Base-by-base conservation (phyloP, 1,140 invertebrate genomes). In the Metaphire vulgaris region DNA sequence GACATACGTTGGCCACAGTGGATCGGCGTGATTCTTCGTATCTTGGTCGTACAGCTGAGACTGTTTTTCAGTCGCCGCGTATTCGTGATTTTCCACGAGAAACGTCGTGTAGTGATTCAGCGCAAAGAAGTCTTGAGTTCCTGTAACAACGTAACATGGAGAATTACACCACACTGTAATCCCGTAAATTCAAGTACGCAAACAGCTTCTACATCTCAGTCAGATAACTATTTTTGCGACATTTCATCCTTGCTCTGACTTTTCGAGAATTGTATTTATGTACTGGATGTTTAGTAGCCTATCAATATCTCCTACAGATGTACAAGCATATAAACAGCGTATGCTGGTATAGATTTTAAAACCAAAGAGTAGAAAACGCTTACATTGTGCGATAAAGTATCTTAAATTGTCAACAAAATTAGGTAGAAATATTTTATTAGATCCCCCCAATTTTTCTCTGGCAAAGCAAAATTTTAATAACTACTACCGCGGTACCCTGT, bases 81-180 rank as follows among this genome's bases (percentile, higher is more conserved):
- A 69, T 0, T 72, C 76, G 69, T 79, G 75, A 32, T 79, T 68
- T 56, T 56, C 79, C 1, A 80, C 81, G 1, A 82, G 71, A 16
- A 74, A 74, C 0, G 83, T 80, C 0, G 81, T 81, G 76, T 85
- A 83, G 67, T 83, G 81, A 72, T 85, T 86, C 15, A 82, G 79
- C 29, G 80, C 82, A 31, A 84, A 78, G 67, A 83, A 83, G 76
- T 85, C 82, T 28, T 73, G 75, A 12, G 81, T 81, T 68, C 83
- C 83, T 83, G 68, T 1, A 80, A 79, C 6, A 56, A 56, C 6
- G 21, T 56, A n/a, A 56, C 21, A 56, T 56, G 6, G 21, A 56
- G 41, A 6, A 56, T 21, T 12, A 12, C 41, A 56, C 6, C 21
- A 56, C 21, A 6, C 6, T 12, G 6, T 21, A 12, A 56, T 56